Evolutionary conservation across 2,113 vertebrate genomes (phyloP).

Genomic region (Grantiella picta): DNA sequence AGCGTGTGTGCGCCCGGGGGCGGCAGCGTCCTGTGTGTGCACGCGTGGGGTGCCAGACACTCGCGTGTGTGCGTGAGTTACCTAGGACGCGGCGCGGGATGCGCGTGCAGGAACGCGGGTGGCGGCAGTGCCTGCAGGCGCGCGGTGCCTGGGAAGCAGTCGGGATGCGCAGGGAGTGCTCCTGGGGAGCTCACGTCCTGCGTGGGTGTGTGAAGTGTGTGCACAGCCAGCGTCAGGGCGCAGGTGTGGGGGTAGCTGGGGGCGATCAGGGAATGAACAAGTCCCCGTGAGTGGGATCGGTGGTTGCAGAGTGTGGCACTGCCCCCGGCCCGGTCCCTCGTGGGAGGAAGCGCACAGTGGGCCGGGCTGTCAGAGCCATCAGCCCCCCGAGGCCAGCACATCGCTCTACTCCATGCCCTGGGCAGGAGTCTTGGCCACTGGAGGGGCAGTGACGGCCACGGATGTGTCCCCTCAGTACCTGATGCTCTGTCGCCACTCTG

Average conservation of each 20-base stretch:
- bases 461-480: fast-evolving
- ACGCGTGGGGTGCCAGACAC: not conserved
- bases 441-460: not conserved
- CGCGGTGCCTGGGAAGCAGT: not conserved
- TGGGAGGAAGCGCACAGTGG: not conserved
- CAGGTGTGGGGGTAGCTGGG: not conserved
- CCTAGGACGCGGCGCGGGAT: not conserved
- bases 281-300: not conserved
- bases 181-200: not conserved
- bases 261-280: not conserved
- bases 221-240: not conserved
- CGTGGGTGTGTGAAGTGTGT: not conserved
- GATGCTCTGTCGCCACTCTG: fast-evolving
- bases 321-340: not conserved
- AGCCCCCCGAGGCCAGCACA: fast-evolving
- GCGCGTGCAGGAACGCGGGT: not conserved
- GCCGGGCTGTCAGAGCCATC: not conserved
- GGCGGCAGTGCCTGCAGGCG: not conserved
- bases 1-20: not conserved
- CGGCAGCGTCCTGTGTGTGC: not conserved
- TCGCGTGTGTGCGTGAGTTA: not conserved
- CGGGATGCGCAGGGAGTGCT: not conserved
- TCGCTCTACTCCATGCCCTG: fast-evolving
- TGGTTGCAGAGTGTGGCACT: not conserved
- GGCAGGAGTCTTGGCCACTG: not conserved